Percentiles rank a stretch among this genome's conserved stretches.
Evolutionary conservation across 1,140 invertebrate genomes (phyloP).

Genomic region (Thaumetopoea pityocampa): DNA sequence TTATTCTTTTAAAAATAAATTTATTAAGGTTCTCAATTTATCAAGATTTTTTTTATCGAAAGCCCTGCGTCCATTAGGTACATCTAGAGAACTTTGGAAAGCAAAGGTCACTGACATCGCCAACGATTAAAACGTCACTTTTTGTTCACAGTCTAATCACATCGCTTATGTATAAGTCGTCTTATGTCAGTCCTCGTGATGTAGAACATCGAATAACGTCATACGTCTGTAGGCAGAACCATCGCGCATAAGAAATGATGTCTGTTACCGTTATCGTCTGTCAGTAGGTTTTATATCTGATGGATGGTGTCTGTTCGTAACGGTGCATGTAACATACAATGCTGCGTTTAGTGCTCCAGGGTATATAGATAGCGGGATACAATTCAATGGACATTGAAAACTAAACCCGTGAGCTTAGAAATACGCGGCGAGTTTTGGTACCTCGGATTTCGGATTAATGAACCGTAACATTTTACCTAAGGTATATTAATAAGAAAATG

Average conservation of each 20-base stretch:
- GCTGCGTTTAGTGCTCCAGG: conserved; percentile 24
- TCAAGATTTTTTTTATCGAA: too few relatives aligned
- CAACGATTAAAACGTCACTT: conserved; percentile 12
- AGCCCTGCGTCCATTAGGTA: neutral
- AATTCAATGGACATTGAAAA: neutral
- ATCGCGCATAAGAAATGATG: conserved; percentile 40
- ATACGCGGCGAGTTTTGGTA: too few relatives aligned
- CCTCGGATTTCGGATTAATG: too few relatives aligned
- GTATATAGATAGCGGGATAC: conserved; percentile 8
- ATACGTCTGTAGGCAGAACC: conserved; percentile 15
- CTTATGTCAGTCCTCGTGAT: conserved; percentile 16
- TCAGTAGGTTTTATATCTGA: conserved; percentile 53
- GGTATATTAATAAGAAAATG: too few relatives aligned
- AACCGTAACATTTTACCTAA: too few relatives aligned
- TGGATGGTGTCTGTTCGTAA: conserved; percentile 42
- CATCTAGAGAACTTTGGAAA: too few relatives aligned
- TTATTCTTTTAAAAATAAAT: too few relatives aligned
- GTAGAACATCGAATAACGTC: conserved; percentile 23
- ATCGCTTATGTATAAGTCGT: conserved; percentile 6
- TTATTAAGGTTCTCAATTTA: too few relatives aligned
- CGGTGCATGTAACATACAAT: conserved; percentile 43
- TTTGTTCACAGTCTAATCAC: too few relatives aligned
- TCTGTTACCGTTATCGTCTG: conserved; percentile 52
- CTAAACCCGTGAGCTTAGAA: too few relatives aligned
- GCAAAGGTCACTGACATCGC: conserved; percentile 15